These are phyloP conservation scores for Oncorhynchus kisutch DNA, from an alignment of 2,113 vertebrate genomes.

Conservation along the genomic window DNA sequence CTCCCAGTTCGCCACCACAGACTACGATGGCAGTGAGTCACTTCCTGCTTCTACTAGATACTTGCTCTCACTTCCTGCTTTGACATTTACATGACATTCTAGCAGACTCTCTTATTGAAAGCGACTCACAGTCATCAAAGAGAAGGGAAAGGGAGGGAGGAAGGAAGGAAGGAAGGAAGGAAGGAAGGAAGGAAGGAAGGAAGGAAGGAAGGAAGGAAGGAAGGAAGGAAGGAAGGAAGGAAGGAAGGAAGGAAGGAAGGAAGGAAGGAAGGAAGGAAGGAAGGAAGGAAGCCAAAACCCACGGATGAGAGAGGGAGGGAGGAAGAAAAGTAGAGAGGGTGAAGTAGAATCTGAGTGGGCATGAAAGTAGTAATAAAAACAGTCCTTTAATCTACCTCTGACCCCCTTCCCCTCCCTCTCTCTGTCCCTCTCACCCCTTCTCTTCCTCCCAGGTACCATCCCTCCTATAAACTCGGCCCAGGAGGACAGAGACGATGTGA, in stretches of 20 bases:
- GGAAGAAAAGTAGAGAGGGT: no score
- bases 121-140: not conserved
- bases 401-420: no score
- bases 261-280: not conserved
- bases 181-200: rapidly evolving
- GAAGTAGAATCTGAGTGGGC: not conserved
- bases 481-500: slow-evolving; percentile 91
- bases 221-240: not conserved
- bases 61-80: not conserved
- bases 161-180: no score
- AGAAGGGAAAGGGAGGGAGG: not conserved
- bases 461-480: slow-evolving; percentile 96
- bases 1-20: slow-evolving; percentile 92
- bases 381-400: not conserved
- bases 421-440: not conserved
- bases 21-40: slow-evolving; percentile 96
- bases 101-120: not conserved
- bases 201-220: not conserved
- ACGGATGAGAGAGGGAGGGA: no score
- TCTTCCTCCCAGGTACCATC: slow-evolving; percentile 82
- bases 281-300: not conserved
- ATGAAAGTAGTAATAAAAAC: not conserved
- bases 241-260: not conserved
- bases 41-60: not conserved
- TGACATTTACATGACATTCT: not conserved